Base-by-base conservation (phyloP, 2,888 invertebrate genomes). In the Limnephilus auricula region DNA sequence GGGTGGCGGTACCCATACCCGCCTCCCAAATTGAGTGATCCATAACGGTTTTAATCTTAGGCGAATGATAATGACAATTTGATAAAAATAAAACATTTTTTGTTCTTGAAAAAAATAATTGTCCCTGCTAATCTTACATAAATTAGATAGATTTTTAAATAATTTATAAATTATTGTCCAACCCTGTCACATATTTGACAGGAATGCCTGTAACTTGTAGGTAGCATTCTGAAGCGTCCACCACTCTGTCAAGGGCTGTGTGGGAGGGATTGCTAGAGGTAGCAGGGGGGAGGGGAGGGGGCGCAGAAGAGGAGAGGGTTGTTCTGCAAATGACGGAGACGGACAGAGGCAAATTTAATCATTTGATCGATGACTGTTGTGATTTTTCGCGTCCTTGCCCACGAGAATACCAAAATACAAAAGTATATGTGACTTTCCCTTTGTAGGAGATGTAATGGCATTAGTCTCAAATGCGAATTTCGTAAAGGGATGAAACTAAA, bases 291-390 rank as follows among this genome's bases (percentile, higher is more conserved):
- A 4, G 84, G 30, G 30, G 84, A 31, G 79, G 82, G 45, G 34
- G 25, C 10, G 9, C 31, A 32, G 15, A 45, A 32, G 37, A 4
- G 84, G 30, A 34, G 84, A 31, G 79, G 82, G 45, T 45, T 13
- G 87, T 79, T 40, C 87, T 88, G 87, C 87, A 88, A 88, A 87
- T 50, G 88, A 82, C 86, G 79, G 90, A 40, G 91, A 37, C 50
- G 86, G 80, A 65, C 50, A 82, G 91, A 91, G 91, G 50, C 87
- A 91, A 92, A 92, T 92, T 92, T 90, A 92, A 92, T 92, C 90
- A 92, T 92, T 89, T 92, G 92, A 92, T 92, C 92, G 92, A 92
- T 92, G 90, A 92, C 91, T 84, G 90, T 78, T 88, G 79, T 79
- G 92, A 90, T 88, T 92, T 92, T 90, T 91, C 50, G 90, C 83